Conservation (phyloP, 2,888 invertebrate genomes). For the Cheilosia impressa region DNA sequence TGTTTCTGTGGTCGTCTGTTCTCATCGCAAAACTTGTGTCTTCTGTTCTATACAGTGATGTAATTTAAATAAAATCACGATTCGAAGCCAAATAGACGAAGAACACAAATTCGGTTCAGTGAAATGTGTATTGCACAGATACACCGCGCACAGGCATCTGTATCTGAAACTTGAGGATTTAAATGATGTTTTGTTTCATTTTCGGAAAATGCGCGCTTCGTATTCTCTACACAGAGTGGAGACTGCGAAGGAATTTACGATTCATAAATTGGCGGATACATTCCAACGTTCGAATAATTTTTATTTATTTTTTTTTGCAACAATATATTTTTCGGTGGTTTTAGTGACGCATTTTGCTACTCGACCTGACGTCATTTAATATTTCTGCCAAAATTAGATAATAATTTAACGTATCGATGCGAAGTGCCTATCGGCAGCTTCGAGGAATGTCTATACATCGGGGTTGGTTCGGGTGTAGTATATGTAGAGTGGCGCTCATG, state of each 20-base stretch:
- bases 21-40: constrained; percentile 39
- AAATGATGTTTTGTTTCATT: constrained; percentile 46
- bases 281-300: not conserved
- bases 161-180: constrained; percentile 72
- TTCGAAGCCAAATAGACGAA: constrained; percentile 39
- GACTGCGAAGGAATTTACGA: constrained; percentile 18
- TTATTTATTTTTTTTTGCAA: not conserved
- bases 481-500: not conserved
- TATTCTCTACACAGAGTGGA: not conserved
- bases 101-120: constrained; percentile 16
- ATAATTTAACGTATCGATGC: constrained; percentile 17
- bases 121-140: constrained; percentile 38
- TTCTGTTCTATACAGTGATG: constrained; percentile 54
- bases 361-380: constrained; percentile 42
- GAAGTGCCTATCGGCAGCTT: constrained; percentile 38
- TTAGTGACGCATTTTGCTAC: constrained; percentile 39
- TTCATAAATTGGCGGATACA: constrained; percentile 28
- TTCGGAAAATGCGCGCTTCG: constrained; percentile 15
- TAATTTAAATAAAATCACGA: constrained; percentile 65
- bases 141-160: not conserved
- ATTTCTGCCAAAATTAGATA: constrained; percentile 54
- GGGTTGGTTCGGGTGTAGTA: not conserved
- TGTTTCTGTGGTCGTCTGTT: constrained; percentile 39
- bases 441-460: not conserved
- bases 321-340: constrained; percentile 9